Conservation (phyloP, 1,140 invertebrate genomes). For the Cepaea nemoralis region DNA sequence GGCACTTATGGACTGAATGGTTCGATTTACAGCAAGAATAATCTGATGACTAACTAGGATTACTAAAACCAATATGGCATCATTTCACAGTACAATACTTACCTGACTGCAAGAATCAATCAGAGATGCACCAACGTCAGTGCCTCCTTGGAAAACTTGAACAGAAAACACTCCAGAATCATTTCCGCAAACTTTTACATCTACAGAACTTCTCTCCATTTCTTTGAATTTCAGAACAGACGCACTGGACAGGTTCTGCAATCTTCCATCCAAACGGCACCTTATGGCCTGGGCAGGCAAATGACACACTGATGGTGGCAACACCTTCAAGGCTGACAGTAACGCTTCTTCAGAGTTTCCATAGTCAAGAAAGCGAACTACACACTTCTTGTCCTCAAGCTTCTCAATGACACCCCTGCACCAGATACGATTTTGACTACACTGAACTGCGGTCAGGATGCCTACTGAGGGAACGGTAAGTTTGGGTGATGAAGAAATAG, state of each 20-base stretch:
- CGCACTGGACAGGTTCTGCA: background rate
- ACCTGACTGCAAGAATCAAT: background rate
- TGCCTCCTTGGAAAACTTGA: background rate
- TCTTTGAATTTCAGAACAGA: background rate
- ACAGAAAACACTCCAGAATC: background rate
- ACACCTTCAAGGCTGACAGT: background rate
- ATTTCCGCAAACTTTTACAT: background rate
- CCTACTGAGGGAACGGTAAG: background rate
- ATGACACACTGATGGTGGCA: background rate
- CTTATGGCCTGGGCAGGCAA: constrained; percentile 16
- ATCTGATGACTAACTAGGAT: too few species aligned
- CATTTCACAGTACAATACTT: background rate
- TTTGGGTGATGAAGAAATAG: background rate
- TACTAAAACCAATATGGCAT: too few species aligned
- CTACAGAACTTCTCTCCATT: background rate
- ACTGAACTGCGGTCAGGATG: background rate
- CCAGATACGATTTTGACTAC: background rate
- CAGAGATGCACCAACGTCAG: background rate
- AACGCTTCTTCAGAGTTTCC: background rate
- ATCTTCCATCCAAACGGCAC: background rate
- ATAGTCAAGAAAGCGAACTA: constrained; percentile 10
- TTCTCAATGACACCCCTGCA: constrained; percentile 5
- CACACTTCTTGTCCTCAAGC: background rate
- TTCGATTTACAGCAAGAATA: too few species aligned
- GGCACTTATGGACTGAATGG: too few species aligned